Conservation (phyloP, 2,113 vertebrate species). For the Tychaedon coryphoeus region DNA sequence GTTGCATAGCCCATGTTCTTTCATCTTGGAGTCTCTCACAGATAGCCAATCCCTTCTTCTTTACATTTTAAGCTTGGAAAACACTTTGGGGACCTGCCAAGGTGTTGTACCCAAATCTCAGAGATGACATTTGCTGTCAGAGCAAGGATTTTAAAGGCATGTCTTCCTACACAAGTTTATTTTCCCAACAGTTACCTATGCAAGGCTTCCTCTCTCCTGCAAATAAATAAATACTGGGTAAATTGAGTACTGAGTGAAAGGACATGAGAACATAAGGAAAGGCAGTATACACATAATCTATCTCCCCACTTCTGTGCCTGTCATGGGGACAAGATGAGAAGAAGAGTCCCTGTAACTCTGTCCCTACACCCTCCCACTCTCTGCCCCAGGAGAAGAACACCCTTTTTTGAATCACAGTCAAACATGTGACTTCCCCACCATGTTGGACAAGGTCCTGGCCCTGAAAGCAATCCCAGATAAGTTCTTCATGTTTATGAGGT, state of each 20-base stretch:
- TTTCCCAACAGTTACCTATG: accelerated
- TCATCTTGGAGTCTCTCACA: background rate
- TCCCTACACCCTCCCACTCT: background rate
- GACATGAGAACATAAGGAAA: background rate
- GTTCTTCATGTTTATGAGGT: background rate
- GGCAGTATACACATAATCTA: background rate
- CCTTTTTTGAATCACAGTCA: background rate
- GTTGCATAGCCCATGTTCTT: background rate
- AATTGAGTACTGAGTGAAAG: background rate
- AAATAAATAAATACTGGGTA: background rate
- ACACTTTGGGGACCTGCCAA: background rate
- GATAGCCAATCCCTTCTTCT: background rate
- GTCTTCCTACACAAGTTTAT: background rate
- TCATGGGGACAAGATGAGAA: background rate
- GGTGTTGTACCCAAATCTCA: background rate
- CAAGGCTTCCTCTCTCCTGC: background rate
- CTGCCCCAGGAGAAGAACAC: background rate
- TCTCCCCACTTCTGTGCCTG: background rate
- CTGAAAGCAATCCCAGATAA: background rate
- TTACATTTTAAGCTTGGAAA: background rate
- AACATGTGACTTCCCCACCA: background rate
- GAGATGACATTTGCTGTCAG: background rate
- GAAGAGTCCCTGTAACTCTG: background rate
- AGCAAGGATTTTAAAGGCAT: background rate
- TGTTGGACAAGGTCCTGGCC: background rate